Base-by-base conservation (phyloP, 2,888 invertebrate species). In the Pseudeuparius sepicola region DNA sequence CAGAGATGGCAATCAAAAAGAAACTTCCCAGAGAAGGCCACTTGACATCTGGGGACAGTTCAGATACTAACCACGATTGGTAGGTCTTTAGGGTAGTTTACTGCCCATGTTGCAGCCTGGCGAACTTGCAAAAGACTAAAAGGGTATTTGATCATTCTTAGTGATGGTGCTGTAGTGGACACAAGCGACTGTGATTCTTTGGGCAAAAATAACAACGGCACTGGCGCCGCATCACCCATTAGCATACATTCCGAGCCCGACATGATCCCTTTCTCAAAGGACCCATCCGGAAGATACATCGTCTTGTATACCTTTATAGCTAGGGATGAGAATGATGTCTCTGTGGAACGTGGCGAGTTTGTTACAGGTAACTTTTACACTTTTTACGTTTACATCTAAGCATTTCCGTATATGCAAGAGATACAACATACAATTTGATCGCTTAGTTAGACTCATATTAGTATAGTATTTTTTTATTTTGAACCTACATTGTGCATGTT, bases 281-380 rank as follows among this genome's bases (percentile, higher is more conserved):
- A 88, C 56, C 86, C 88, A 2, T 85, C 85, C 1, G 92, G 92
- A 2, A 72, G 89, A 25, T 93, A 86, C 55, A 88, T 93, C 44
- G 92, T 92, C 1, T 67, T 94, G 10, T 94, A 92, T 62, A 88
- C 90, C 1, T 94, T 93, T 58, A 83, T 86, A 23, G 92, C 92
- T 0, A 65, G 89, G 18, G 90, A 93, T 56, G 93, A 93, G 57
- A 92, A 93, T 54, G 94, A 94, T 59, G 83, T 93, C 0, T 87
- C 85, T 23, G 93, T 94, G 1, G 88, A 90, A 53, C 68, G 90
- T 29, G 93, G 93, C 1, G 93, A 94, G 59, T 87, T 93, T 64
- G 90, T 94, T n/a, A 92, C 92, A 37, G 73, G 73, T 73, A 49
- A 48, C 44, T 24, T n/a, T n/a, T n/a, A n/a, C n/a, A n/a, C n/a